Evolutionary conservation across 1,140 invertebrate species (phyloP), one percentile per base, ranked within the genome.

Genomic region (Zelostemma sp.): DNA sequence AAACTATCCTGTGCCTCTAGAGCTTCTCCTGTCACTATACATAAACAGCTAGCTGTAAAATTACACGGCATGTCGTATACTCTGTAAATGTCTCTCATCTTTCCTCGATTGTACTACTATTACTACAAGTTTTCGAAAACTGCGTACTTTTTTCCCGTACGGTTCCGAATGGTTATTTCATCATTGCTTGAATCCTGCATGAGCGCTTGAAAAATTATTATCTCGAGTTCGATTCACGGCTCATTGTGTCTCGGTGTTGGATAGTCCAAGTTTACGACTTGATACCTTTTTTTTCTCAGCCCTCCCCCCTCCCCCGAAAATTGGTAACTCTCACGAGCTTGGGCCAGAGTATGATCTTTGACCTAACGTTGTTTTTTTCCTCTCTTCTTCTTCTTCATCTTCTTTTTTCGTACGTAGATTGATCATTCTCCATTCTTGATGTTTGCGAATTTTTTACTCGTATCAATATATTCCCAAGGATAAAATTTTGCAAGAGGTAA

Each of bases 1-100:
- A 80, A 80, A 78, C 82, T 85, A 78, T 82, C 80, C 82, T 84
- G 76, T 84, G 82, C 82, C 82, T 83, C n/a, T n/a, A 85, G 81
- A 85, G 82, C 84, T 85, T 85, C 84, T 85, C 84, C 84, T 85
- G 84, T 85, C 84, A 85, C 84, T 85, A 85, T 84, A 75, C 80
- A 84, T 85, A 85, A n/a, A 84, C 81, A 84, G 82, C 82, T 85
- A 84, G 82, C 80, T 82, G 78, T 79, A 80, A 78, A 76, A 81
- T 83, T 75, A 84, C 81, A 80, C 79, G 75, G 81, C 82, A 85
- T 85, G 83, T 73, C 57, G 72, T 68, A 54, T 48, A 63, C 53
- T 69, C 50, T 49, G 61, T 61, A 69, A 21, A 46, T 43, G 54
- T 41, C 15, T 43, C 41, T 43, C 14, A 16, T 17, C 41, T 43